Base-by-base conservation (phyloP, 2,888 invertebrate species). In the Cerastis leucographa region DNA sequence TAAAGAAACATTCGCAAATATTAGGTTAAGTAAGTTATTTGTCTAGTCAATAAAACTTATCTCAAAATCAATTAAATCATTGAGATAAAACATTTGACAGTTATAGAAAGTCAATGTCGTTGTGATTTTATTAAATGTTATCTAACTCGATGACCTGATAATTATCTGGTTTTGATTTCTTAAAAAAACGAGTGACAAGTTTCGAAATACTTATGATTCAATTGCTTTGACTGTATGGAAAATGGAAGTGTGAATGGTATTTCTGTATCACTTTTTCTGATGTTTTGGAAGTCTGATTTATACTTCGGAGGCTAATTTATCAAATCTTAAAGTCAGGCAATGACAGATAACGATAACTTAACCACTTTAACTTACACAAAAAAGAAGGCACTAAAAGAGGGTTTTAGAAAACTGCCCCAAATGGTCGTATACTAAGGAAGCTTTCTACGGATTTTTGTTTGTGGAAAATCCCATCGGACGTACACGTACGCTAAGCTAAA, bases 101-200 rank as follows among this genome's bases (percentile, higher is more conserved):
- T 61, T 70, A 59, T 86, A 79, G 76, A 83, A 87, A 85, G 85
- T 80, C 78, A 78, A 82, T 87, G 82, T 75, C 80, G 44, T 66
- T 80, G 40, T 54, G 64, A 71, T 61, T 74, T 64, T 80, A 77
- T 71, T 80, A 51, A 74, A 74, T 56, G 25, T 75, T 71, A 74
- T 78, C 54, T 74, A 70, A 71, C 67, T 46, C 0, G 29, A 62
- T 71, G 49, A 54, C 9, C 25, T 29, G 59, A 62, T 77, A 74
- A 62, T 49, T 3, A 65, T 29, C 42, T 46, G 29, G 61, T 68
- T 84, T 70, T 61, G 11, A 40, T 49, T 46, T 75, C n/a, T 6
- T 14, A n/a, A 68, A 44, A 11, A 29, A 73, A 14, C 17, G 42
- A n/a, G 8, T 42, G 17, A 64, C 42, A 17, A 9, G 64, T 64